phyloP scores from a whole-genome alignment of 2,797 vertebrate species.

The Etheostoma nigrum region DNA sequence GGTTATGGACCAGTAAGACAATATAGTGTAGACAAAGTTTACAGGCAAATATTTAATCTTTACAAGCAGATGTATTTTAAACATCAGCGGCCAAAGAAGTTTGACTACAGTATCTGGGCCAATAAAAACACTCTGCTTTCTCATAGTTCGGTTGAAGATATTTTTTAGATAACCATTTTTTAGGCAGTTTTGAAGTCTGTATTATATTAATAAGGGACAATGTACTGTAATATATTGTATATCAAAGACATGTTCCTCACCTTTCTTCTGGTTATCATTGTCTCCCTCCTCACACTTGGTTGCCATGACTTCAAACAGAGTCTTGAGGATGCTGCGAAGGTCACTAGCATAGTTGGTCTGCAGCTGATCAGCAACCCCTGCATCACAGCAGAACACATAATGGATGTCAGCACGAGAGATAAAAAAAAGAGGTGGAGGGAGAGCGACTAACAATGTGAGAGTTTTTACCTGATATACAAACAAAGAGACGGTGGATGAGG shows the following conservation, averaged over 20 bases:
- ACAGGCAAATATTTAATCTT: slow-evolving; percentile 1
- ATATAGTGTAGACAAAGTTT: neutral
- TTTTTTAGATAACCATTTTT: neutral
- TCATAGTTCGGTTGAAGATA: neutral
- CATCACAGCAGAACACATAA: slow-evolving; percentile 24
- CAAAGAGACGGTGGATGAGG: slow-evolving; percentile 97
- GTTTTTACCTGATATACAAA: slow-evolving; percentile 96
- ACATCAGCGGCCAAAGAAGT: neutral
- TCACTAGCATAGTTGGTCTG: slow-evolving; percentile 99
- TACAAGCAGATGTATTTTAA: neutral
- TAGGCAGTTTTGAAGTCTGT: neutral
- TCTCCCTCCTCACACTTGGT: slow-evolving; percentile 93
- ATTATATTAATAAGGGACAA: neutral
- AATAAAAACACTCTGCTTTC: neutral
- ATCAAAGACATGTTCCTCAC: slow-evolving; percentile 66
- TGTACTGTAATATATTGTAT: neutral
- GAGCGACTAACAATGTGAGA: neutral
- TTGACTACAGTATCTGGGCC: neutral
- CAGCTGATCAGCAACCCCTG: slow-evolving; percentile 97
- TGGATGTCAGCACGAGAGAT: neutral
- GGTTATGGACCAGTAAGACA: slow-evolving; percentile 4
- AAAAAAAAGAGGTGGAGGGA: neutral
- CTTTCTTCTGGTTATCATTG: slow-evolving; percentile 91
- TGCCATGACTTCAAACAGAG: slow-evolving; percentile 98
- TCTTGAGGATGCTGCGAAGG: slow-evolving; percentile 96